Conservation (phyloP, 2,797 vertebrate genomes). For the Etheostoma perlongum region DNA sequence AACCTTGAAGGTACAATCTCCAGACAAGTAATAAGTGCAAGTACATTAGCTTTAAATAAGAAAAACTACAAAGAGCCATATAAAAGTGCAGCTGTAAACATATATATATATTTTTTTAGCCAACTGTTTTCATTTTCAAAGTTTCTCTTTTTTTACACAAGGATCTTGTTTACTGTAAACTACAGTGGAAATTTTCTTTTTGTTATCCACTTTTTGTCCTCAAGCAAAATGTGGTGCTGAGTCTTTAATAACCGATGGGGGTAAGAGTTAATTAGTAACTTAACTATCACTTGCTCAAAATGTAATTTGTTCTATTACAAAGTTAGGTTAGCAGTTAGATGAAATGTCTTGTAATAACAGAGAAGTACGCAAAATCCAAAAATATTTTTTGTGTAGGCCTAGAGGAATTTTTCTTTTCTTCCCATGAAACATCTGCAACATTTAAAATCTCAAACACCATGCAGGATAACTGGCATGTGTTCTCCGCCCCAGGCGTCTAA, state of each 20-base stretch:
- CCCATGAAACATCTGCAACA: constrained; percentile 51
- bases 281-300: neutral
- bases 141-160: neutral
- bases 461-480: constrained; percentile 46
- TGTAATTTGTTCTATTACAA: neutral
- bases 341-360: neutral
- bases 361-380: neutral
- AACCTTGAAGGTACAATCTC: too few species aligned
- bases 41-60: too few species aligned
- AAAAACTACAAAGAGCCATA: too few species aligned
- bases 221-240: neutral
- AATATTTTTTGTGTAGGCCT: constrained; percentile 17
- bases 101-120: neutral
- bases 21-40: too few species aligned
- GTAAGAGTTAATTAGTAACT: neutral
- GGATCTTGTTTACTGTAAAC: neutral
- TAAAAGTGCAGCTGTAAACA: too few species aligned
- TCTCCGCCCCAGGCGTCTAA: constrained; percentile 35
- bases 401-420: constrained; percentile 17
- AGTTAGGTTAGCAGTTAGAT: neutral
- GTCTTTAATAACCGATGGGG: neutral
- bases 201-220: neutral
- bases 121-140: neutral
- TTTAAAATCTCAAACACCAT: constrained; percentile 47
- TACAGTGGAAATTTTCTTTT: neutral